phyloP scores from a whole-genome alignment of 1,140 invertebrate species.

The Ectropis grisescens region DNA sequence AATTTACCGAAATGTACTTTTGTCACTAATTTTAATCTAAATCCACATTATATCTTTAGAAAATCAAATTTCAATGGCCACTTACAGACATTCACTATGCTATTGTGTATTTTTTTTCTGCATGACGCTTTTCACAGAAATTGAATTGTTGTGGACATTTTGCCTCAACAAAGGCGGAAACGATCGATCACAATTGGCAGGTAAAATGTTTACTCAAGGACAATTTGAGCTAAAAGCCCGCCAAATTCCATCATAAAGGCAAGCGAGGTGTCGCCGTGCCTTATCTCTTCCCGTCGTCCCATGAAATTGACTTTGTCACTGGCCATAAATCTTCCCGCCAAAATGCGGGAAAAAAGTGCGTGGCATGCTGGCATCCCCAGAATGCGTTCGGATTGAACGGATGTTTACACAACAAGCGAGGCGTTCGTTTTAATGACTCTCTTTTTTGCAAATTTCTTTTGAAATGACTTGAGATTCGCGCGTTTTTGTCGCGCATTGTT shows the following conservation, averaged over 20 bases:
- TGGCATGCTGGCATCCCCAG: conserved; percentile 33
- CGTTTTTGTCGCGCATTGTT: conserved; percentile 8
- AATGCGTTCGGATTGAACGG: conserved; percentile 35
- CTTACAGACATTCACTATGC: too few species aligned
- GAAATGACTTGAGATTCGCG: conserved; percentile 11
- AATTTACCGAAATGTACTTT: too few species aligned
- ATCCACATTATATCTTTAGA: too few species aligned
- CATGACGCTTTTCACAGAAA: conserved; percentile 34
- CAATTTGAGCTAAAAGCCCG: conserved; percentile 60
- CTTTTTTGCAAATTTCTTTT: conserved; percentile 23
- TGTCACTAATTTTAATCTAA: too few species aligned
- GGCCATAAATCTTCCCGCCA: conserved; percentile 53
- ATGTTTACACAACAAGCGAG: conserved; percentile 55
- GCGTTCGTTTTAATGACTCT: conserved; percentile 21
- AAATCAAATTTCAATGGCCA: too few species aligned
- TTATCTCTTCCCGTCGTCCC: conserved; percentile 28
- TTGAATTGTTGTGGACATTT: conserved; percentile 46
- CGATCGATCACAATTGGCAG: conserved; percentile 57
- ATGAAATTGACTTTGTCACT: conserved; percentile 64
- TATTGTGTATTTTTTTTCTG: too few species aligned
- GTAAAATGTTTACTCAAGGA: conserved; percentile 57
- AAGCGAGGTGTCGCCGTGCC: conserved; percentile 24
- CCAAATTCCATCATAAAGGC: conserved; percentile 50
- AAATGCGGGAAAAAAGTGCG: conserved; percentile 36
- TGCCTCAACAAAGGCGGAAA: conserved; percentile 27